Evolutionary conservation across 2,888 invertebrate genomes (phyloP), one percentile per base, ranked within the genome.

Genomic region (Neoaliturus tenellus): DNA sequence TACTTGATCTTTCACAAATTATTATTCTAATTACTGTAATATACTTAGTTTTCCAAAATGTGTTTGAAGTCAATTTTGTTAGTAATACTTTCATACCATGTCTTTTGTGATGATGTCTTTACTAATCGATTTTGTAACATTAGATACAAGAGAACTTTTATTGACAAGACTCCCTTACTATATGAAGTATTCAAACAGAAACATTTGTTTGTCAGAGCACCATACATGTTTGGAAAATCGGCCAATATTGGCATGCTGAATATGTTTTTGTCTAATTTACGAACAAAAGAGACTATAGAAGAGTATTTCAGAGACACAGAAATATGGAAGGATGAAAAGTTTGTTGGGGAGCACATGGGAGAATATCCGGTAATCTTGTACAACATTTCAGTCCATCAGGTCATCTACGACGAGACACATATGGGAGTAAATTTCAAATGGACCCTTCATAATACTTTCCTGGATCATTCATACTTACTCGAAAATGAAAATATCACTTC

Each of bases 171-270:
- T 8, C n/a, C 35, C 39, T 41, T 71, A 20, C 39, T 71, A 5
- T 71, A 71, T 39, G 71, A 71, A 71, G 71, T 71, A 14, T 71
- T 71, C 71, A 71, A 71, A 71, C 41, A 39, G 12, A 71, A 35
- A 35, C 71, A 71, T 71, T 71, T 71, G 23, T 71, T 5, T 71
- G 31, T 71, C 1, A 71, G 35, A 39, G 71, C 71, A 6, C 71
- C 71, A 33, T 39, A 71, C 17, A 2, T 33, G 4, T 71, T 71
- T 71, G 71, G 71, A 14, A 71, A 71, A 39, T 71, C 71, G 12
- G 35, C 20, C n/a, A 71, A 71, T 41, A 39, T 71, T 6, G 71
- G 71, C 6, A 71, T 71, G 71, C 23, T 71, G 41, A 71, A 71
- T 23, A 71, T 71, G 71, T 71, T 71, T 41, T 71, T 71, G 35